Conservation (phyloP, 1,140 invertebrate species). For the Heterodera schachtii region DNA sequence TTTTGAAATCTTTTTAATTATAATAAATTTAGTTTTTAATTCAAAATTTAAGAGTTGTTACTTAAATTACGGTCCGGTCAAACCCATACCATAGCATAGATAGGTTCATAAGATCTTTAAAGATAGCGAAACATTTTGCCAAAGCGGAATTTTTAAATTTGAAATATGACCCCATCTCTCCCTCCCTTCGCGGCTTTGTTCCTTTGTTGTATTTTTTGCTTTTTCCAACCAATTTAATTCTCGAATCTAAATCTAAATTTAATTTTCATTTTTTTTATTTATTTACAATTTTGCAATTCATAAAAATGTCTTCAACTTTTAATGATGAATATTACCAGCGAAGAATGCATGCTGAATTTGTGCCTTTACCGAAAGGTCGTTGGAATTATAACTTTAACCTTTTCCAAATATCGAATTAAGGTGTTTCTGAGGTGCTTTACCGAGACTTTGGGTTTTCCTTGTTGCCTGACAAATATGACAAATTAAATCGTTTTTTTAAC, state of each 20-base stretch:
- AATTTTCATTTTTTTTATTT: no score
- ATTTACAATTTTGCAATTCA: background rate
- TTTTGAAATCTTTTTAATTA: no score
- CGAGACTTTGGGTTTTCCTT: background rate
- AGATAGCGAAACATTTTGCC: background rate
- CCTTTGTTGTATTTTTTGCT: background rate
- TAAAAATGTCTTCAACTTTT: background rate
- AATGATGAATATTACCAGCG: background rate
- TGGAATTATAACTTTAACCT: background rate
- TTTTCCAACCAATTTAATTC: background rate
- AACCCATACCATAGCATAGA: no score
- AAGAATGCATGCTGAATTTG: background rate
- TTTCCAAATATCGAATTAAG: background rate
- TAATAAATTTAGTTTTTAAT: no score
- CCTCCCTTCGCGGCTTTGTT: no score
- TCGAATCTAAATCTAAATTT: no score
- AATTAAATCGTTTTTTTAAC: constrained; percentile 1
- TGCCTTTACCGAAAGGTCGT: background rate
- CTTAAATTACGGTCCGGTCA: no score
- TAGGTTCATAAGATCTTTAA: no score
- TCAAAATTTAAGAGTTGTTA: no score
- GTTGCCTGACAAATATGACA: background rate
- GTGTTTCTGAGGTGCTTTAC: background rate
- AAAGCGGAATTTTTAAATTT: constrained; percentile 2
- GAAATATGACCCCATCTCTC: background rate